Evolutionary conservation across 2,888 invertebrate genomes (phyloP), one percentile per base, ranked within the genome.

Genomic region (Amblyjoppa proteus): DNA sequence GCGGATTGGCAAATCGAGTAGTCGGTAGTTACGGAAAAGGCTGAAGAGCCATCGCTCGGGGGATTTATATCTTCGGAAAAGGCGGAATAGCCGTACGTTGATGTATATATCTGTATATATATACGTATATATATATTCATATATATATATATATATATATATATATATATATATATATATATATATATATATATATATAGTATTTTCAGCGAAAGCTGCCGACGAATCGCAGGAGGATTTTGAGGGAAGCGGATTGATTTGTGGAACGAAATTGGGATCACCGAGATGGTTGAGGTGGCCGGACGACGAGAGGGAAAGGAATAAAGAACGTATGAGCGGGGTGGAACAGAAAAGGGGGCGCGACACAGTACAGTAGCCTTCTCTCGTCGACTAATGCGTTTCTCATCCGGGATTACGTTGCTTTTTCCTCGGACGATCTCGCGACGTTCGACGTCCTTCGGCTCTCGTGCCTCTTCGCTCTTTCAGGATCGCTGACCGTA

Each of bases 391-490:
- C 91, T 92, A 92, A 92, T 91, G 92, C 91, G 90, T 92, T 92
- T 91, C 91, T 90, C 91, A 91, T 91, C 90, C 89, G 89, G 90
- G 91, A 92, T 92, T 91, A 92, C 91, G 76, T 83, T 79, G 82
- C 84, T 76, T 79, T 78, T 31, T 13, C 31, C 61, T 2, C 83
- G 45, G 51, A 75, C 69, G 69, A 87, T 83, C 45, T 80, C 71
- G 61, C 70, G 81, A 83, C 82, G 74, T 85, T 74, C 78, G 70
- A 84, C 69, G 71, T 77, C 3, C 61, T 66, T 51, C 51, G 51
- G 31, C 74, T 45, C 51, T 71, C 69, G 61, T 77, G 61, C 34
- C 74, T 70, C 61, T 13, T 77, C 38, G 28, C 73, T 68, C 51
- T 51, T 85, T 64, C 77, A 70, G 45, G 70, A 78, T 78, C 61